phyloP scores from a whole-genome alignment of 37 sponge, comb jelly and placozoan genomes.

The Halisarca cf. caerulea region DNA sequence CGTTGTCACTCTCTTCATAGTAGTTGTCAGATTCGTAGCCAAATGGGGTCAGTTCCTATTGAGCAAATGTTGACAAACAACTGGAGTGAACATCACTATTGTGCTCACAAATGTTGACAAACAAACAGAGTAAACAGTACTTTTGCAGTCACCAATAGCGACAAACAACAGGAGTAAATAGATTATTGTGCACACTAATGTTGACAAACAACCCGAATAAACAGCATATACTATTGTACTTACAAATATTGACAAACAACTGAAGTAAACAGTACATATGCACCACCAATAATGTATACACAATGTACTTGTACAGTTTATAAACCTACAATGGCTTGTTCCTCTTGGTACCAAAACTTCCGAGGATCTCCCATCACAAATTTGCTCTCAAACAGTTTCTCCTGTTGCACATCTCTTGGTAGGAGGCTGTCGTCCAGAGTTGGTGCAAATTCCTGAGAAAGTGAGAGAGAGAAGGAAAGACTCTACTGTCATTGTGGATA shows the following conservation, averaged over 20 bases:
- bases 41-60: slow-evolving; percentile 48
- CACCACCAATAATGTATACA: not conserved
- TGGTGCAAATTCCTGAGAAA: slow-evolving; percentile 49
- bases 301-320: not conserved
- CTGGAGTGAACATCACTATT: not conserved
- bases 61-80: not conserved
- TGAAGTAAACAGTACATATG: too few relatives aligned
- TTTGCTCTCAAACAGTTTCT: slow-evolving; percentile 63
- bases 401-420: slow-evolving; percentile 44
- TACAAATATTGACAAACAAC: too few relatives aligned
- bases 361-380: slow-evolving; percentile 39
- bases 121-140: too few relatives aligned
- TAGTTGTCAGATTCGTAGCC: slow-evolving; percentile 32
- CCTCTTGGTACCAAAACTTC: slow-evolving; percentile 70
- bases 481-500: too few relatives aligned
- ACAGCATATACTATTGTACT: too few relatives aligned
- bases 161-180: too few relatives aligned
- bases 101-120: not conserved
- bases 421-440: slow-evolving; percentile 37
- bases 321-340: slow-evolving; percentile 56
- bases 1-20: slow-evolving; percentile 33
- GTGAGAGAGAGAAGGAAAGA: too few relatives aligned
- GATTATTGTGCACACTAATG: too few relatives aligned
- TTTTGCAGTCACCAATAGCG: too few relatives aligned
- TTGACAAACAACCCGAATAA: too few relatives aligned